phyloP scores from a whole-genome alignment of 2,797 vertebrate species.

The Mycteria americana region DNA sequence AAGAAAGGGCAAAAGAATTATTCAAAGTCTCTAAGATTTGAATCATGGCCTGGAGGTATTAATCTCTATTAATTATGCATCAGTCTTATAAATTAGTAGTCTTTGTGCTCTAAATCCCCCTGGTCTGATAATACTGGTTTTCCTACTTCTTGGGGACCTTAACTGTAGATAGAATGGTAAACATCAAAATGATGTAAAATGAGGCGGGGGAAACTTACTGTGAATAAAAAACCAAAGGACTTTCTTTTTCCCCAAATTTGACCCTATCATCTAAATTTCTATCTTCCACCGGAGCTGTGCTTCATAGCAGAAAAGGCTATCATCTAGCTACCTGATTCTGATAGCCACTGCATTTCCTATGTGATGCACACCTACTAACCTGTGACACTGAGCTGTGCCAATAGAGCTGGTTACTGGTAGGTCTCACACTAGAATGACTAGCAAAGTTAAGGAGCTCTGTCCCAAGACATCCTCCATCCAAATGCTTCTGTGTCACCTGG shows the following conservation, averaged over 20 bases:
- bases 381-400: neutral
- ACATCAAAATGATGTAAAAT: neutral
- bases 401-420: neutral
- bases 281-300: neutral
- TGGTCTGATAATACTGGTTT: neutral
- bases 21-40: neutral
- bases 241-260: accelerated
- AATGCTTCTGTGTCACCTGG: neutral
- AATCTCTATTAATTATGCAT: neutral
- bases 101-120: neutral
- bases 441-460: neutral
- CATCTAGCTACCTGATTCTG: neutral
- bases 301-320: neutral
- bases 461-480: neutral
- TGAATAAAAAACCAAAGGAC: neutral
- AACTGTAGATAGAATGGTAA: neutral
- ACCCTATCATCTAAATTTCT: neutral
- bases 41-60: neutral
- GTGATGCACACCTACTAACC: neutral
- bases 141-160: neutral
- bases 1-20: neutral
- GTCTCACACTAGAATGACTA: neutral
- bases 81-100: neutral
- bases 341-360: neutral
- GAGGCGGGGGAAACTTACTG: accelerated